Percentiles rank a stretch among this genome's conserved stretches.
These are phyloP conservation scores for Rutpela maculata DNA, from an alignment of 2,888 invertebrate genomes.

Conservation along the genomic window DNA sequence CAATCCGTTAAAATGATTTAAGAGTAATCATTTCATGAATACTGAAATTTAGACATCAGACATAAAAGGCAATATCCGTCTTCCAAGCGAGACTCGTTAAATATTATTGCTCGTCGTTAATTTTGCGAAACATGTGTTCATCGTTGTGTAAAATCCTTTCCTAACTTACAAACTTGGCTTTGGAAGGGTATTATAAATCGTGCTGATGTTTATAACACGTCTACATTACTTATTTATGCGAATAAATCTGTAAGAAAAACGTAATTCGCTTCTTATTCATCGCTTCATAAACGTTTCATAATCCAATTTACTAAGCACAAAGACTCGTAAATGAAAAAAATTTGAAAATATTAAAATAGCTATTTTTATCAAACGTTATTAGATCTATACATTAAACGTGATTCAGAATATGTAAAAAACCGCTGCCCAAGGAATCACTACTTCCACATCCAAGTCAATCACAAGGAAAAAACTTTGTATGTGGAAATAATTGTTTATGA, in stretches of 20 bases:
- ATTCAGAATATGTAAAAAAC: no score
- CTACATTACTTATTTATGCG: slow-evolving; percentile 13
- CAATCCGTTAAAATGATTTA: slow-evolving; percentile 39
- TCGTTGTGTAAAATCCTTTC: slow-evolving; percentile 55
- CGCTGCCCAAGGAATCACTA: no score
- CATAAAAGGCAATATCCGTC: slow-evolving; percentile 52
- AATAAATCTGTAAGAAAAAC: slow-evolving; percentile 21
- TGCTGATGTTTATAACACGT: slow-evolving; percentile 29
- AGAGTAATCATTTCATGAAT: slow-evolving; percentile 36
- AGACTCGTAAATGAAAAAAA: neutral
- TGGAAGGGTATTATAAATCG: slow-evolving; percentile 36
- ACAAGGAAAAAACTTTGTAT: no score
- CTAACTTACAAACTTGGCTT: slow-evolving; percentile 26
- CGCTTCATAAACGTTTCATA: slow-evolving; percentile 34
- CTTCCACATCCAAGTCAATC: no score
- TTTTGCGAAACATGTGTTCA: slow-evolving; percentile 61
- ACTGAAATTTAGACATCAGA: slow-evolving; percentile 44
- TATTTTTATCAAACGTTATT: slow-evolving; percentile 19
- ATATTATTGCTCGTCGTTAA: slow-evolving; percentile 60
- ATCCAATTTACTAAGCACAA: slow-evolving; percentile 14
- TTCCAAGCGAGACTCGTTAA: slow-evolving; percentile 53
- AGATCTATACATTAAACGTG: no score
- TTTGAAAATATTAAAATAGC: neutral
- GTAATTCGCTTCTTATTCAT: slow-evolving; percentile 40
- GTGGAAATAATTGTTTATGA: no score